Evolutionary conservation across 2,113 vertebrate genomes (phyloP), one percentile per base, ranked within the genome.

Genomic region (Plestiodon gilberti): DNA sequence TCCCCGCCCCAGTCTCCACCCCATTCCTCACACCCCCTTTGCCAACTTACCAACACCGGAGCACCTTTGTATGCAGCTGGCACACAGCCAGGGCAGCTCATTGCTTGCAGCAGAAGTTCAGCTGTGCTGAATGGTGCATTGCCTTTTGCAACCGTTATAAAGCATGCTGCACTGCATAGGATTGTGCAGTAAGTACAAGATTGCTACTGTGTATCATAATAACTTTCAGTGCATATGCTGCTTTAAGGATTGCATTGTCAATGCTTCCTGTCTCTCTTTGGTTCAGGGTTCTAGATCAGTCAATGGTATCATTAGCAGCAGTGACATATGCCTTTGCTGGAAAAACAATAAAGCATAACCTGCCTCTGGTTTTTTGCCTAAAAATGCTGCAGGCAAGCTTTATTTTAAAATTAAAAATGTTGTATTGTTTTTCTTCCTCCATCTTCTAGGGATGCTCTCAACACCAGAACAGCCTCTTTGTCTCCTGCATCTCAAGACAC

Each of bases 341-440:
- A 86, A 25, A 83, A 65, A 30, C 28, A 65, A 8, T 23, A 89
- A 83, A 55, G 33, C 35, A 88, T 82, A 43, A 62, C 43, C 28
- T 52, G 6, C 23, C 28, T 40, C 33, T 83, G 14, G 70, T 73
- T 35, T 48, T 43, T 3, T 33, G 8, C 13, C 23, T 84, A 75
- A 89, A 84, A 0, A n/a, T n/a, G n/a, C n/a, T n/a, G n/a, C n/a
- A n/a, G n/a, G n/a, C n/a, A n/a, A 74, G 48, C 14, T 30, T 52
- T 73, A 67, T 82, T 62, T n/a, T 61, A 90, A n/a, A 87, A 90
- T 86, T 4, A 77, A 85, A 91, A 89, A 18, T 6, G 3, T 35
- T 30, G 55, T 1, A 30, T 4, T 1, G 0, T 78, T 89, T 73
- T 57, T 4, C 75, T 48, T 86, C 81, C 86, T 74, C 76, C 7